These are phyloP conservation scores for Phylloscopus collybita DNA, from an alignment of 2,797 vertebrate genomes.

Conservation along the genomic window DNA sequence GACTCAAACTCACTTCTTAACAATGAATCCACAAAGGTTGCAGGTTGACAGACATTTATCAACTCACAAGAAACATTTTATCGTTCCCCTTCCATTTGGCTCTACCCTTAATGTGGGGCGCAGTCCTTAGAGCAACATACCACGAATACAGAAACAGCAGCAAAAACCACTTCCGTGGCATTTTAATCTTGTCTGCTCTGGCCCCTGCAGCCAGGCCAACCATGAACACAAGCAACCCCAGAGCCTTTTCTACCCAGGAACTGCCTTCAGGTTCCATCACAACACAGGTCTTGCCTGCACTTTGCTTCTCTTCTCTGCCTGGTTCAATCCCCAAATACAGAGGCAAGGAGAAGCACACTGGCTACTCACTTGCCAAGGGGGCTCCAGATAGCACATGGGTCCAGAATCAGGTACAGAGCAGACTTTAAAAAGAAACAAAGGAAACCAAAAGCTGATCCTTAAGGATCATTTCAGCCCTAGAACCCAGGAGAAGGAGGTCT, in stretches of 20 bases:
- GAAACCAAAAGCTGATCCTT: not conserved
- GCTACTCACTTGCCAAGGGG: not conserved
- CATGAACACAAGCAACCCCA: not conserved
- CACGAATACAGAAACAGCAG: not conserved
- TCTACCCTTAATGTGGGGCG: not conserved
- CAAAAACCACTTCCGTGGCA: fast-evolving
- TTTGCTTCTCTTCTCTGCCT: not conserved
- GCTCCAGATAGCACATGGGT: not conserved
- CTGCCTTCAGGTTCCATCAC: not conserved
- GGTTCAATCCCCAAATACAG: not conserved
- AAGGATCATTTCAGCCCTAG: not conserved
- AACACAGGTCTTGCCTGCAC: not conserved
- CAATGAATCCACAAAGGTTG: not conserved
- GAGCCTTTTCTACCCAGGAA: not conserved
- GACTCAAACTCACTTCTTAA: not conserved
- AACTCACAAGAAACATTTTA: not conserved
- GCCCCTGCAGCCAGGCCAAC: not conserved
- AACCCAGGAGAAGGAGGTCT: not conserved
- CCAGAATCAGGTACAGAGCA: not conserved
- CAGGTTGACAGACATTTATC: not conserved
- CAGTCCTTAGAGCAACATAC: not conserved
- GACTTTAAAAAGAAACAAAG: not conserved
- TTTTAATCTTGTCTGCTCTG: not conserved
- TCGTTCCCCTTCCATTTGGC: not conserved
- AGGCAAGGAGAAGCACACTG: not conserved